Evolutionary conservation across 2,888 invertebrate species (phyloP).

Genomic region (Zele albiditarsus): DNA sequence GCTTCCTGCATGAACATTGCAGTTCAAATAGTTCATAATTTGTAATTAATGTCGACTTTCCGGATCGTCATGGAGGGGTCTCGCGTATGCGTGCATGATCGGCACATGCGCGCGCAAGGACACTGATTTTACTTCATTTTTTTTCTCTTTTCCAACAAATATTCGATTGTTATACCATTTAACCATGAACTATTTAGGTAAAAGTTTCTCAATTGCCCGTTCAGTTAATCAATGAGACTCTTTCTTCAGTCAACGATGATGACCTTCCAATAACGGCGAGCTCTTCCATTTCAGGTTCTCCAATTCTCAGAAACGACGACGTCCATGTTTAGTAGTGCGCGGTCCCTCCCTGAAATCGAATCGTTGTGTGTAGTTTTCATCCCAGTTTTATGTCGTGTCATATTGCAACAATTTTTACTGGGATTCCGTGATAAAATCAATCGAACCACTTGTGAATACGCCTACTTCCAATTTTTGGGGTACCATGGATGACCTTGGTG

Average conservation of each 20-base stretch:
- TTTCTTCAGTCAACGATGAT: neutral
- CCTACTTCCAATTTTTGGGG: neutral
- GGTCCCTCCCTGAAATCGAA: conserved; percentile 28
- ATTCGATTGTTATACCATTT: neutral
- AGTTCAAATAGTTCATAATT: too few relatives aligned
- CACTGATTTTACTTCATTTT: neutral
- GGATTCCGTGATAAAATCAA: conserved; percentile 22
- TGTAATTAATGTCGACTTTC: too few relatives aligned
- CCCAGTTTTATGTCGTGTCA: conserved; percentile 9
- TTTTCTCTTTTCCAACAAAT: conserved; percentile 12
- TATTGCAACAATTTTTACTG: neutral
- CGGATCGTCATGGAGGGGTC: too few relatives aligned
- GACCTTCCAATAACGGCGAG: neutral
- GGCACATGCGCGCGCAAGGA: neutral
- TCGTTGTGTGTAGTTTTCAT: conserved; percentile 16
- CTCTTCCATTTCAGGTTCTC: neutral
- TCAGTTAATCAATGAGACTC: neutral
- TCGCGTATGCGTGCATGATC: neutral
- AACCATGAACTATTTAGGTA: neutral
- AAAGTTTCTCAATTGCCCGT: neutral
- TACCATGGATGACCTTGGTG: conserved; percentile 40
- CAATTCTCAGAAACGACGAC: conserved; percentile 22
- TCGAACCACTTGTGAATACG: neutral
- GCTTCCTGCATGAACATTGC: too few relatives aligned
- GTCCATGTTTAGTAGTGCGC: conserved; percentile 36